A percentile compares a stretch with the other conserved stretches of the same genome.
Conservation (phyloP, 2,797 vertebrate genomes). For the Microctenopoma stevenorrisi region DNA sequence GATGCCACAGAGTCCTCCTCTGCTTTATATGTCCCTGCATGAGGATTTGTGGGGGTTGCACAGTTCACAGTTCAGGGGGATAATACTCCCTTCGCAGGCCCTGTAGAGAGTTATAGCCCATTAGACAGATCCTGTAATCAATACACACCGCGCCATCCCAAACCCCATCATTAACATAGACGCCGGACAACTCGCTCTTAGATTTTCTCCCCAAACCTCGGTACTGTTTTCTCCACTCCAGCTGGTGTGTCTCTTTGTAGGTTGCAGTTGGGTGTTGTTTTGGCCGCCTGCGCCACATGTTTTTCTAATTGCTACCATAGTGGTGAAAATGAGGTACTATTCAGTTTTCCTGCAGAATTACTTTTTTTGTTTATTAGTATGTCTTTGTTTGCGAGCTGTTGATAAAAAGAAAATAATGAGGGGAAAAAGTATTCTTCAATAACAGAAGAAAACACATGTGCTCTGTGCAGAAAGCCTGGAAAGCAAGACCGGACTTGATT, state of each 20-base stretch:
- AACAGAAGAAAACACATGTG: slow-evolving; percentile 15
- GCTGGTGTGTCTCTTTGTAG: slow-evolving; percentile 73
- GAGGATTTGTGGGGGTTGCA: slow-evolving; percentile 69
- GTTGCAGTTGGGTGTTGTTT: slow-evolving; percentile 70
- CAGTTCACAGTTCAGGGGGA: slow-evolving; percentile 74
- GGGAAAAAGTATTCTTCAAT: slow-evolving; percentile 11
- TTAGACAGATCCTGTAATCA: slow-evolving; percentile 85
- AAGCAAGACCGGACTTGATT: slow-evolving; percentile 50
- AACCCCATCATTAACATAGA: slow-evolving; percentile 76
- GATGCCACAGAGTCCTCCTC: slow-evolving; percentile 50
- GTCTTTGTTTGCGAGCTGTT: slow-evolving; percentile 38
- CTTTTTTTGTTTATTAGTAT: slow-evolving; percentile 41
- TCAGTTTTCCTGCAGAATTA: slow-evolving; percentile 39
- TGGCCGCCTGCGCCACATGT: slow-evolving; percentile 71
- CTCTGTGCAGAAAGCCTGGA: slow-evolving; percentile 2
- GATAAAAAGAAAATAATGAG: slow-evolving; percentile 22
- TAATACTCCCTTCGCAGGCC: slow-evolving; percentile 69
- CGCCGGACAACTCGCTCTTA: slow-evolving; percentile 60
- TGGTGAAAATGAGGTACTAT: slow-evolving; percentile 58
- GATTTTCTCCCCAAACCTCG: slow-evolving; percentile 70
- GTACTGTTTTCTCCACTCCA: slow-evolving; percentile 68
- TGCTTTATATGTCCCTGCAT: slow-evolving; percentile 57
- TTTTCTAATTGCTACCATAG: slow-evolving; percentile 81
- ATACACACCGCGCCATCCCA: slow-evolving; percentile 72
- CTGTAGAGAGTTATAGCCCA: slow-evolving; percentile 76